Conservation (phyloP, 1,140 invertebrate species). For the Cardiocondyla obscurior region DNA sequence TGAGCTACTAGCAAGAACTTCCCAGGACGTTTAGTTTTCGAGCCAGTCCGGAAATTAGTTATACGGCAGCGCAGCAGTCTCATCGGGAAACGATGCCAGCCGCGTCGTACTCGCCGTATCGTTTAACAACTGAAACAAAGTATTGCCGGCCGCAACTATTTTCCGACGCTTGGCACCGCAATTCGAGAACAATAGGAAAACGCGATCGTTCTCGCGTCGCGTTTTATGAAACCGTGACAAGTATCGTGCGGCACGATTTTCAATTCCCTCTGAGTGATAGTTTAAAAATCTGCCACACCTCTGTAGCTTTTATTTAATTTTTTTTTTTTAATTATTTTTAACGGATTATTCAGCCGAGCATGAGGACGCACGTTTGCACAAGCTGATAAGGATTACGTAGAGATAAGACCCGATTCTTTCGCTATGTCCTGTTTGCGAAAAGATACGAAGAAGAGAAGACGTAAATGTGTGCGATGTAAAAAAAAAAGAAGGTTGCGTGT, state of each 20-base stretch:
- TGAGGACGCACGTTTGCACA: neutral
- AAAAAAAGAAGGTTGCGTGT: too few species aligned
- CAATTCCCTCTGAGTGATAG: neutral
- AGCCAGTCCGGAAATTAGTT: constrained; percentile 31
- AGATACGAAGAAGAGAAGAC: neutral
- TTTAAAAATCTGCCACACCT: neutral
- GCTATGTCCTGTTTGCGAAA: neutral
- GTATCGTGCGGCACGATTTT: neutral
- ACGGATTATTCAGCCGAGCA: neutral
- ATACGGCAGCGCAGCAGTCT: constrained; percentile 5
- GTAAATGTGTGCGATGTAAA: neutral
- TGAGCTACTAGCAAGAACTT: constrained; percentile 40
- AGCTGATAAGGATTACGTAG: neutral
- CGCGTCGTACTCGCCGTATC: constrained; percentile 26
- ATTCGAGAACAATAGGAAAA: constrained; percentile 14
- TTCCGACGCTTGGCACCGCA: constrained; percentile 3
- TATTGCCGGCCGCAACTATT: constrained; percentile 26
- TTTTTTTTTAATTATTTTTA: neutral
- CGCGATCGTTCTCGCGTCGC: neutral
- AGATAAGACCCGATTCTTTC: neutral
- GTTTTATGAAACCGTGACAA: neutral
- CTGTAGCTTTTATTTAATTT: too few species aligned
- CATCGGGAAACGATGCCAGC: constrained; percentile 32
- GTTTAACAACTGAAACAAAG: constrained; percentile 38
- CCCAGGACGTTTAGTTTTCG: constrained; percentile 19